Conservation (phyloP, 2,888 invertebrate genomes). For the Cephus nigrinus region DNA sequence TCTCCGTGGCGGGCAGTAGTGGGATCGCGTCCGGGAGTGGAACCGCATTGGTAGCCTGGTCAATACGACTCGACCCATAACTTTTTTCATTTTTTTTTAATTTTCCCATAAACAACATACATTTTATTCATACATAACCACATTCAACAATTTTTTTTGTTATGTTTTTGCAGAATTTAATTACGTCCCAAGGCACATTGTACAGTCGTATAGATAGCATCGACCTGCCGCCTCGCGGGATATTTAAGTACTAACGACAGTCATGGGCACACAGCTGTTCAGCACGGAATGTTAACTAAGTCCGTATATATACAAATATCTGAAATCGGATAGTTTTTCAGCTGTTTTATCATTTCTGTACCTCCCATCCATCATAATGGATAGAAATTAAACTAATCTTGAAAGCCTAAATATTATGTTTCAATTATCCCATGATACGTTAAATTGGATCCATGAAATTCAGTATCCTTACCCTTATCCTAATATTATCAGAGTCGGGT, state of each 20-base stretch:
- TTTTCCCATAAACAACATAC: conserved; percentile 21
- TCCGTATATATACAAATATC: neutral
- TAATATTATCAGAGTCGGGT: neutral
- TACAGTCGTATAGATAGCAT: neutral
- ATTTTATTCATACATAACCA: neutral
- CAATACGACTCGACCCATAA: conserved; percentile 81
- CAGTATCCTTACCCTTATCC: neutral
- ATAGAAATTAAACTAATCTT: neutral
- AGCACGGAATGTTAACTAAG: neutral
- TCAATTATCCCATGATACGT: neutral
- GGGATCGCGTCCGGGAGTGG: conserved; percentile 98
- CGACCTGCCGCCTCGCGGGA: neutral
- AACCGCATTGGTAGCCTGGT: conserved; percentile 87
- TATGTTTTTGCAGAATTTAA: neutral
- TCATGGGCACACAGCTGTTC: neutral
- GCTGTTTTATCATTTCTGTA: neutral
- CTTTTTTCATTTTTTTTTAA: conserved; percentile 68
- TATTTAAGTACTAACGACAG: neutral
- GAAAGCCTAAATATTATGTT: neutral
- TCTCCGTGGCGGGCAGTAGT: conserved; percentile 98
- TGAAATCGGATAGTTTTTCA: neutral
- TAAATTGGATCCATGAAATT: neutral
- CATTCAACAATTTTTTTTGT: neutral
- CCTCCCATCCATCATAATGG: neutral
- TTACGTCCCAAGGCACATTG: neutral